Conservation (phyloP, 2,888 invertebrate genomes). For the Melipona beecheii region DNA sequence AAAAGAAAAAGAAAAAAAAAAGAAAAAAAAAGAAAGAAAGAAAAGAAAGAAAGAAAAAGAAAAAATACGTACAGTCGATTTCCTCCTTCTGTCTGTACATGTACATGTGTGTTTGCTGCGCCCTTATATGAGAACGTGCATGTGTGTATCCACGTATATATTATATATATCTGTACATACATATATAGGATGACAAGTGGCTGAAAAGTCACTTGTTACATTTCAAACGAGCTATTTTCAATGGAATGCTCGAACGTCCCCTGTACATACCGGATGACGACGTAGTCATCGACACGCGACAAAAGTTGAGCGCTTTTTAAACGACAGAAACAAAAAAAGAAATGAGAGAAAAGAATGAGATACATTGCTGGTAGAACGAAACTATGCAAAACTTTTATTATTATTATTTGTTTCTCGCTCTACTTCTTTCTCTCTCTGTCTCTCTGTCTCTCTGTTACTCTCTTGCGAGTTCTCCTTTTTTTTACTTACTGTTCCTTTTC, state of each 20-base stretch:
- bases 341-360: not conserved
- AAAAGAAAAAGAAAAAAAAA: not conserved
- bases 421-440: too few relatives aligned
- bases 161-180: conserved; percentile 61
- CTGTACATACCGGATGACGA: conserved; percentile 10
- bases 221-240: conserved; percentile 24
- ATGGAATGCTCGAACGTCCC: conserved; percentile 48
- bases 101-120: conserved; percentile 31
- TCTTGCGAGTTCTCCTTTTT: not conserved
- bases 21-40: too few relatives aligned
- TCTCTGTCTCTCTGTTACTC: not conserved
- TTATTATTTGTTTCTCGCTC: not conserved
- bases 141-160: conserved; percentile 60
- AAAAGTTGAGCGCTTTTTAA: not conserved
- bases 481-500: not conserved
- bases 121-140: conserved; percentile 52
- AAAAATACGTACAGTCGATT: conserved; percentile 16
- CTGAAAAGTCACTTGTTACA: conserved; percentile 28
- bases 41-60: not conserved
- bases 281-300: not conserved
- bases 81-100: conserved; percentile 30
- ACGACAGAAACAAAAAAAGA: conserved; percentile 15
- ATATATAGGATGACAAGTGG: conserved; percentile 28
- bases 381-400: not conserved
- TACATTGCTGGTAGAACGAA: not conserved